Evolutionary conservation across 2,888 invertebrate species (phyloP), one percentile per base, ranked within the genome.

Genomic region (Philopedon plagiatum): DNA sequence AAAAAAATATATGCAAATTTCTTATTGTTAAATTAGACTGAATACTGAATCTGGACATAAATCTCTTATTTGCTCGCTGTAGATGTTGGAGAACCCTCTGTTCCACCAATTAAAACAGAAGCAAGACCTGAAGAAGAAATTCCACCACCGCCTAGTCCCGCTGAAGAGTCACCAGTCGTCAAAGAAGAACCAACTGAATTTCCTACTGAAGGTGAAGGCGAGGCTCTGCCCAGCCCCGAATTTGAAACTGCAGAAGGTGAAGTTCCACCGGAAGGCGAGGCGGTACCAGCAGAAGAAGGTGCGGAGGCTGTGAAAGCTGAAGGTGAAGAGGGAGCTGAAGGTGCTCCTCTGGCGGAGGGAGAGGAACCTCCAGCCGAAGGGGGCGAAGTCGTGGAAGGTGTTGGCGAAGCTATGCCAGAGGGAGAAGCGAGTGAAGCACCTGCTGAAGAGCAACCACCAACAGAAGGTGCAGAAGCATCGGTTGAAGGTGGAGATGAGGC

Each of bases 121-220:
- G 15, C 9, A 15, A 73, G 74, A 44, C 58, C 65, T 29, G 68
- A 63, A 15, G 77, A 78, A 63, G 77, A 78, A 66, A 54, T 76
- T 7, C 78, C 78, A 32, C 78, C 78, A 7, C 78, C 78, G 7
- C 78, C 78, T 0, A 76, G 72, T 26, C 78, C 78, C 4, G 77
- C 75, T 15, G 77, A 78, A 57, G 76, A 76, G 49, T 73, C 73
- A 5, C 65, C 70, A 32, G 29, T 58, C 9, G 46, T 19, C 13
- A 63, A 23, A 21, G 66, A 61, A 5, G 62, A 60, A 51, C 41
- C 4, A n/a, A 5, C 18, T 9, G 21, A 19, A 57, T 15, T 15
- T 15, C 15, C 39, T n/a, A n/a, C 58, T 21, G 57, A 57, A 21
- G 37, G 1, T 13, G 57, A 37, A 29, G n/a, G 1, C 2, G 21